Base-by-base conservation (phyloP, 2,888 invertebrate genomes). In the Aromia moschata region DNA sequence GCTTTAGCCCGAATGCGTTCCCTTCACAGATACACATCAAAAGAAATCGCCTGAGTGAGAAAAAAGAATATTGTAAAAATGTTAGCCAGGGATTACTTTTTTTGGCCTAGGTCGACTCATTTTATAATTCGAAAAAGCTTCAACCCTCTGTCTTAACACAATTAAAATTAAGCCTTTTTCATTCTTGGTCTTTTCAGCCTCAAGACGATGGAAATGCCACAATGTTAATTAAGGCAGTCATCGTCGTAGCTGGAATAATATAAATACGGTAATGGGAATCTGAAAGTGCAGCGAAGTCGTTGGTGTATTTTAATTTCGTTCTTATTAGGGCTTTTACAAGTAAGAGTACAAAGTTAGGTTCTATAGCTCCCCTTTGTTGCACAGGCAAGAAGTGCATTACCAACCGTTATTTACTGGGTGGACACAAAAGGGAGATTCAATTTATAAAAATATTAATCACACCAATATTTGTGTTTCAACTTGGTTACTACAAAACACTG, bases 171-270 rank as follows among this genome's bases (percentile, higher is more conserved):
- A 18, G 18, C 20, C n/a, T 33, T 41, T 41, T 18, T 12, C 14
- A 11, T 41, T 12, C 20, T 17, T 41, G 33, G 33, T 2, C 25
- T 25, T 11, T 10, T 33, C 33, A 10, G 33, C 3, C n/a, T 11
- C 18, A 41, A 41, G 18, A 9, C 20, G 41, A 20, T 41, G 20
- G 18, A 41, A 15, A 41, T 41, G 12, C 5, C 17, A 41, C 41
- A 41, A 41, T 41, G 41, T 16, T 11, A 41, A 41, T 41, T 41
- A 41, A 18, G n/a, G 10, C n/a, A 41, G 41, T 41, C 18, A 41
- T 18, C 17, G 17, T 18, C 41, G 16, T 18, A 1, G 41, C 11
- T 18, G 41, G 17, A 41, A 41, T 41, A 41, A 41, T 18, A 18
- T 41, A 18, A 41, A 41, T 18, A 20, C 18, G 11, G 18, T 41